These are phyloP conservation scores for Panthera tigris DNA, from an alignment of 2,113 vertebrate species.

Conservation along the genomic window DNA sequence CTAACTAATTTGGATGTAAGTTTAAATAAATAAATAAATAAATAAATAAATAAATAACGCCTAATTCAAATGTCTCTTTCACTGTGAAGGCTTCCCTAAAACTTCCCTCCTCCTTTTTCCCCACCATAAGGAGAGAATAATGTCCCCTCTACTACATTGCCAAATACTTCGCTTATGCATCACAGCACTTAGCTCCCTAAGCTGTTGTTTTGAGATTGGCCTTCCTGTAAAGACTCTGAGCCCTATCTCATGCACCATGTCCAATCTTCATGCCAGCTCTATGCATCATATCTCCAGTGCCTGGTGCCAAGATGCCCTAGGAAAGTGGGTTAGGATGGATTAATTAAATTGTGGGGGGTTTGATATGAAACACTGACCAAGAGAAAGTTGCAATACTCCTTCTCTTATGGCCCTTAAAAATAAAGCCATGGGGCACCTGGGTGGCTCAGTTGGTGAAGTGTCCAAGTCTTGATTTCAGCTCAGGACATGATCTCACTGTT, in stretches of 20 bases:
- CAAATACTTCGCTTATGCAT: background rate
- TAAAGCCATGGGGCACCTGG: background rate
- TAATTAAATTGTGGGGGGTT: background rate
- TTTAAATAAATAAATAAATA: too few species aligned
- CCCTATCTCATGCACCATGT: background rate
- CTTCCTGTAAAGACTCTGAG: background rate
- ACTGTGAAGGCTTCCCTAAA: background rate
- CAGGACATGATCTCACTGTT: too few species aligned
- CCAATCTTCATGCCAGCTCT: background rate
- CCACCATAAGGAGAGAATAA: background rate
- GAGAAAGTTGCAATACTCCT: background rate
- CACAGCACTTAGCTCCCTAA: background rate
- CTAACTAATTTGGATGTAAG: too few species aligned
- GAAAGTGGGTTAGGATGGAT: background rate
- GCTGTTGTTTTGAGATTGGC: background rate
- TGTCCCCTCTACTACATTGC: background rate
- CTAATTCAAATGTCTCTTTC: background rate
- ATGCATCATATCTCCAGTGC: background rate
- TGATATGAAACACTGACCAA: background rate
- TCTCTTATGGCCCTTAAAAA: background rate
- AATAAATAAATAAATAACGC: background rate
- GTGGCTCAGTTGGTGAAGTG: too few species aligned
- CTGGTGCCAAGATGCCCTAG: background rate
- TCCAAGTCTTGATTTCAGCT: too few species aligned
- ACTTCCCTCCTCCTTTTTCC: background rate